Percentiles rank a stretch among this genome's conserved stretches.
Conservation (phyloP, 2,113 vertebrate species). For the Tringa solitaria region DNA sequence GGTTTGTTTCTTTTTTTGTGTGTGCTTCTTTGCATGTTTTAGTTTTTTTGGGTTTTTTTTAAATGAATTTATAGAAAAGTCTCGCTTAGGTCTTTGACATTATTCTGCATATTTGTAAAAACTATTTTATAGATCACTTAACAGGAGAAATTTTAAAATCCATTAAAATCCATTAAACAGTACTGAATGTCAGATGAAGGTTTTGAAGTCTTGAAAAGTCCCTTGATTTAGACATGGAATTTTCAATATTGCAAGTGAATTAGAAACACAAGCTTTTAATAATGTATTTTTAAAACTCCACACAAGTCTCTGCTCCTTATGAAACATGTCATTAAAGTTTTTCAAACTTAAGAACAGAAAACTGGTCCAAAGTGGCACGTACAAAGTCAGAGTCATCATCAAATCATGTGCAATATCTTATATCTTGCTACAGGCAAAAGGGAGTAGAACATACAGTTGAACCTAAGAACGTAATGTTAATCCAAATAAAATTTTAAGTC, state of each 20-base stretch:
- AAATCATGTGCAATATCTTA: neutral
- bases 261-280: neutral
- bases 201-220: neutral
- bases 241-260: neutral
- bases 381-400: neutral
- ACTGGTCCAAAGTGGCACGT: neutral
- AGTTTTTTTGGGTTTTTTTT: neutral
- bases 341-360: neutral
- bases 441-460: neutral
- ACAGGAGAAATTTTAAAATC: neutral
- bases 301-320: neutral
- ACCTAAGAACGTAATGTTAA: neutral
- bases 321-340: neutral
- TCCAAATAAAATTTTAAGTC: neutral
- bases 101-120: neutral
- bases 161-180: constrained; percentile 1
- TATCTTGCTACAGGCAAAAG: neutral
- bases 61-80: neutral
- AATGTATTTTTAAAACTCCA: neutral
- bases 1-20: neutral
- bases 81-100: neutral
- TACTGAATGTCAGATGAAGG: neutral
- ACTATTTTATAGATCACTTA: neutral
- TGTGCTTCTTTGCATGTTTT: neutral
- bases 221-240: neutral